Evolutionary conservation across 2,888 invertebrate species (phyloP).

Genomic region (Erebia palarica): DNA sequence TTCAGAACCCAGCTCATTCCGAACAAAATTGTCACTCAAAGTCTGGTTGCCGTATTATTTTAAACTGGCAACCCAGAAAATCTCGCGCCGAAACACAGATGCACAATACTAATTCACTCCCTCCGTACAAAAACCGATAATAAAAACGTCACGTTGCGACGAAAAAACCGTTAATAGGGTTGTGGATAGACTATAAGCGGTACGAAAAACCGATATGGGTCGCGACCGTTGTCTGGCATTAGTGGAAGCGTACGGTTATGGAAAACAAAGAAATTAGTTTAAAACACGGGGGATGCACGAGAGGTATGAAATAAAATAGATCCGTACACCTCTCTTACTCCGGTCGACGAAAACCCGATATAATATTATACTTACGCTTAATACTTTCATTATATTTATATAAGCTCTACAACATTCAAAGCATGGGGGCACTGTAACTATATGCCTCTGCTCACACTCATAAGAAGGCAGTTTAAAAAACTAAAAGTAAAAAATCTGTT

Average conservation of each 20-base stretch:
- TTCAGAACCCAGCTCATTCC: slow-evolving; percentile 66
- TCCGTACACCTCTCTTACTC: slow-evolving; percentile 67
- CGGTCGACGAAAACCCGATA: slow-evolving; percentile 46
- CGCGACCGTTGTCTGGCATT: slow-evolving; percentile 70
- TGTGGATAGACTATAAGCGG: slow-evolving; percentile 74
- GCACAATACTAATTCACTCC: slow-evolving; percentile 80
- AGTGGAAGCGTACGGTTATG: slow-evolving; percentile 79
- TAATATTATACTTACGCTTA: slow-evolving; percentile 53
- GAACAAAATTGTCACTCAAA: slow-evolving; percentile 34
- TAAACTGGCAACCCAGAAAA: slow-evolving; percentile 50
- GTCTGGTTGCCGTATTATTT: slow-evolving; percentile 51
- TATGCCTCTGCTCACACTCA: slow-evolving; percentile 53
- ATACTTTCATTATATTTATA: slow-evolving; percentile 37
- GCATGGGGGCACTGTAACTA: slow-evolving; percentile 57
- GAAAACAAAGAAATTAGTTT: slow-evolving; percentile 56
- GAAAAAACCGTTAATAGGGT: slow-evolving; percentile 64
- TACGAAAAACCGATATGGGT: slow-evolving; percentile 50
- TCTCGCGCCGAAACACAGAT: slow-evolving; percentile 73
- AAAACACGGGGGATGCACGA: slow-evolving; percentile 80
- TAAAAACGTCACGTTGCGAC: slow-evolving; percentile 71
- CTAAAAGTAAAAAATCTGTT: slow-evolving; percentile 51
- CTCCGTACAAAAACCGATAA: slow-evolving; percentile 58
- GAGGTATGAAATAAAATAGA: slow-evolving; percentile 50
- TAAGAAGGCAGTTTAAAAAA: slow-evolving; percentile 52
- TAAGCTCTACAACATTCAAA: slow-evolving; percentile 76